These are phyloP conservation scores for Drepana arcuata DNA, from an alignment of 1,140 invertebrate genomes.

Conservation along the genomic window DNA sequence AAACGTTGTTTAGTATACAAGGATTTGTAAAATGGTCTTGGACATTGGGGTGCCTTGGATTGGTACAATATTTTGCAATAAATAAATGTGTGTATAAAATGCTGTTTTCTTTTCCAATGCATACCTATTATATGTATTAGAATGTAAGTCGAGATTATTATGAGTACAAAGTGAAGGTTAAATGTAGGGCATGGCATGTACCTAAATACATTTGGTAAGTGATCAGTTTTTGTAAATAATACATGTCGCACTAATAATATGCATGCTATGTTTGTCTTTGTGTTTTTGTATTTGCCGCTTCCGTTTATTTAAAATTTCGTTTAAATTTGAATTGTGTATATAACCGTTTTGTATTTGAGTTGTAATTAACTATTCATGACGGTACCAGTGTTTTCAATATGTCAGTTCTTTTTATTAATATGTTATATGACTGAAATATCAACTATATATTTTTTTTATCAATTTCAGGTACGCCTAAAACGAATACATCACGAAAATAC, in stretches of 20 bases:
- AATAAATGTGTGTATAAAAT: slow-evolving; percentile 18
- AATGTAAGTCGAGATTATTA: too few species aligned
- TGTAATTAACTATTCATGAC: not conserved
- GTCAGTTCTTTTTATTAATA: slow-evolving; percentile 5
- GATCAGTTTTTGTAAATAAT: slow-evolving; percentile 7
- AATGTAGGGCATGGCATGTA: slow-evolving; percentile 6
- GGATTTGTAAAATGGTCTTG: too few species aligned
- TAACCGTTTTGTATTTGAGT: not conserved
- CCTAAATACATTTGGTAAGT: slow-evolving; percentile 7
- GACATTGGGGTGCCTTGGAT: slow-evolving; percentile 9
- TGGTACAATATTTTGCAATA: slow-evolving; percentile 11
- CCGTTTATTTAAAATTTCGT: too few species aligned
- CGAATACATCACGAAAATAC: slow-evolving; percentile 30
- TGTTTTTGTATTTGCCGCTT: slow-evolving; percentile 1
- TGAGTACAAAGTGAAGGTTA: too few species aligned
- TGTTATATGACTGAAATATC: slow-evolving; percentile 2
- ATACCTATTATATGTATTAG: too few species aligned
- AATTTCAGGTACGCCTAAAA: slow-evolving; percentile 60
- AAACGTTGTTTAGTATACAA: too few species aligned
- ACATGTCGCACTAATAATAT: too few species aligned
- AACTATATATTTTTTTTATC: slow-evolving; percentile 1
- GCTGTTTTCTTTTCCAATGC: slow-evolving; percentile 13
- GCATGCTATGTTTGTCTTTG: slow-evolving; percentile 5
- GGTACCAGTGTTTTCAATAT: not conserved
- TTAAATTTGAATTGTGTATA: not conserved